Base-by-base conservation (phyloP, 2,113 vertebrate genomes). In the Cephalopholis sonnerati region DNA sequence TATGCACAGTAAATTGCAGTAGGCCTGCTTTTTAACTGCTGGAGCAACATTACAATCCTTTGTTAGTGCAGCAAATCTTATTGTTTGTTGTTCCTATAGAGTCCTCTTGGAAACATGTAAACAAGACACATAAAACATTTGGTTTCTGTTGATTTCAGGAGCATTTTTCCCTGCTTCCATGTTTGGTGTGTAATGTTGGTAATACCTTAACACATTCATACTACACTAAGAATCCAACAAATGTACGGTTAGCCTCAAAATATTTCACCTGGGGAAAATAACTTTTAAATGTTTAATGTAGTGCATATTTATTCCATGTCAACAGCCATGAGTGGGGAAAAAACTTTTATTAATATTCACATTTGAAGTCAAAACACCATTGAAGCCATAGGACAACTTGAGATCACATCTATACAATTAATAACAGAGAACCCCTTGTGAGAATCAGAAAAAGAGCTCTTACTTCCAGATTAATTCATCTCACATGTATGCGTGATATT, bases 291-390 rank as follows among this genome's bases (percentile, higher is more conserved):
- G n/a, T n/a, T n/a, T n/a, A n/a, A n/a, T n/a, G n/a, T n/a, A n/a
- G n/a, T n/a, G n/a, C n/a, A n/a, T n/a, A n/a, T n/a, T n/a, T n/a
- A n/a, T n/a, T n/a, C n/a, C n/a, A n/a, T n/a, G n/a, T n/a, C n/a
- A n/a, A n/a, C n/a, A n/a, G n/a, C n/a, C n/a, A n/a, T n/a, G n/a
- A n/a, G n/a, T n/a, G n/a, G n/a, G n/a, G n/a, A n/a, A n/a, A n/a
- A n/a, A n/a, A n/a, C 72, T 39, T 92, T 92, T 86, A 89, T 86
- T 87, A 78, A 81, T 25, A 77, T 86, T 86, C 70, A 85, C 80
- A 87, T 79, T 85, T 51, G 32, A 80, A 44, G 59, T 75, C 53
- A 61, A 75, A 80, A 83, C 27, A 55, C 5, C 3, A 24, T 18
- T 72, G 27, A 85, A 78, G 67, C 48, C 20, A 74, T 68, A 62